Percentiles rank a stretch among this genome's conserved stretches.
Conservation (phyloP, 2,113 vertebrate genomes). For the Sus scrofa region T2T-Sscrofa CM000824.6:181993001-181993500, state of each 20-base stretch:
- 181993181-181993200: neutral
- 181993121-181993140: neutral
- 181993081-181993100: neutral
- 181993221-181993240: neutral
- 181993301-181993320: neutral
- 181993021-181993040: neutral
- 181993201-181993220: neutral
- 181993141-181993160: neutral
- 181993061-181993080: too few species aligned
- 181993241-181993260: fast-evolving
- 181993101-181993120: neutral
- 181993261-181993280: neutral
- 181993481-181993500: neutral
- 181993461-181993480: neutral
- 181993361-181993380: neutral
- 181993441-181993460: fast-evolving
- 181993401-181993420: neutral
- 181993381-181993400: neutral
- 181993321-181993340: neutral
- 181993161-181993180: neutral
- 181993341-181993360: neutral
- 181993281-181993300: neutral
- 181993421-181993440: neutral
- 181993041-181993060: neutral
- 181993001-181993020: neutral